phyloP scores from a whole-genome alignment of 2,113 vertebrate genomes.

The Nothocercus julius region DNA sequence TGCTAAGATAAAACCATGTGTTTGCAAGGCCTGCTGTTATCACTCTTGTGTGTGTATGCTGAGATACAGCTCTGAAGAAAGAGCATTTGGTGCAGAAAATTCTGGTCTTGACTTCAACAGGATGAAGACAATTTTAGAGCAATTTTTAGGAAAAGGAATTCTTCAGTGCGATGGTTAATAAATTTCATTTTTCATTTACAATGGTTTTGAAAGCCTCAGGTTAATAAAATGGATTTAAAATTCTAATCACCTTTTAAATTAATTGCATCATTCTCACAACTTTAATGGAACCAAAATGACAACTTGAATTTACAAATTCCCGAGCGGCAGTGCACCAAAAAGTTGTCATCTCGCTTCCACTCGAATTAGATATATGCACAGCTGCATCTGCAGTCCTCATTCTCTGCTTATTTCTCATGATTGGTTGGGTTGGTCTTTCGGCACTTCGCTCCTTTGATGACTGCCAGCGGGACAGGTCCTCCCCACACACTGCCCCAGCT shows the following conservation, averaged over 20 bases:
- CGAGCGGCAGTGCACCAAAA: neutral
- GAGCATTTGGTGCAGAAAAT: conserved; percentile 11
- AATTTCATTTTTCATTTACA: neutral
- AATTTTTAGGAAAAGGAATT: neutral
- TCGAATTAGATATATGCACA: neutral
- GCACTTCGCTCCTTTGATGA: neutral
- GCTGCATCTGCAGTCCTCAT: rapidly evolving
- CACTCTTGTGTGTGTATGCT: neutral
- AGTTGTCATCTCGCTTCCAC: neutral
- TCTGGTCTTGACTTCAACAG: neutral
- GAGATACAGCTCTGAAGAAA: conserved; percentile 32
- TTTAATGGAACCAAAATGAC: conserved; percentile 7
- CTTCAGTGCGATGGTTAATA: neutral
- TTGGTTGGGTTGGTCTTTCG: neutral
- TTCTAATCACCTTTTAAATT: conserved; percentile 3
- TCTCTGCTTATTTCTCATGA: neutral
- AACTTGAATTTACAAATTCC: neutral
- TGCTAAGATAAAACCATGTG: conserved; percentile 31
- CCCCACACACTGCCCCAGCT: neutral
- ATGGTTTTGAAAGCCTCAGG: neutral
- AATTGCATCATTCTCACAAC: conserved; percentile 2
- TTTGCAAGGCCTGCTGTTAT: conserved; percentile 18
- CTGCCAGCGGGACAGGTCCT: neutral
- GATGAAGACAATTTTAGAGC: neutral
- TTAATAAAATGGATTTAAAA: neutral